Base-by-base conservation (phyloP, 1,140 invertebrate species). In the Nilaparvata lugens region DNA sequence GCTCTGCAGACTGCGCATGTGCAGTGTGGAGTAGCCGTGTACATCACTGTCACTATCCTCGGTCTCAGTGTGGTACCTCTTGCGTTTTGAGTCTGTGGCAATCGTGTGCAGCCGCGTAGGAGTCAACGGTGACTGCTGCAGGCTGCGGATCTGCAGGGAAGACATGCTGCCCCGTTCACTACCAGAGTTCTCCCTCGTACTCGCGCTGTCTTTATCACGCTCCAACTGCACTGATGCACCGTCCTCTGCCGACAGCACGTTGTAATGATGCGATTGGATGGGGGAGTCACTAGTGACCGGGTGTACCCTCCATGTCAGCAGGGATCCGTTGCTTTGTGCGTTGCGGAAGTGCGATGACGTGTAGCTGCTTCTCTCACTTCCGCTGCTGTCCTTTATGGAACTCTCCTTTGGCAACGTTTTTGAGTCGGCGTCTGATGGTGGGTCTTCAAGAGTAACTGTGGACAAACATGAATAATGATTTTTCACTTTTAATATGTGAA, bases 361-460 rank as follows among this genome's bases (percentile, higher is more conserved):
- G 21, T 48, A 48, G 24, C 60, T 55, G 28, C 54, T 57, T 13
- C 19, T 25, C 48, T 62, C 60, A 40, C 60, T 62, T 3, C 16
- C 54, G 5, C 55, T 48, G 16, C 45, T 11, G 21, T 48, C 45
- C 11, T 48, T 48, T 4, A 35, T 35, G 2, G 45, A 19, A 7
- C 1, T 18, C 1, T 48, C 45, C 14, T 48, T 48, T 23, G 16
- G 45, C 2, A 11, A 1, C 1, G 21, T 5, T 48, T 48, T 48
- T 48, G 45, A 6, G 1, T 48, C 45, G 45, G 18, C 4, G 5
- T 48, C 45, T 5, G 21, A 23, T 3, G 45, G 21, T 2, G 21
- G 16, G 21, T 48, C 45, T 48, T 48, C 45, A 1, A 48, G 21
- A 7, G 45, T 48, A 1, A 48, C 45, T 48, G 21, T 19, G 21